Evolutionary conservation across 1,140 invertebrate genomes (phyloP).

Genomic region (Bombus soroeensis): DNA sequence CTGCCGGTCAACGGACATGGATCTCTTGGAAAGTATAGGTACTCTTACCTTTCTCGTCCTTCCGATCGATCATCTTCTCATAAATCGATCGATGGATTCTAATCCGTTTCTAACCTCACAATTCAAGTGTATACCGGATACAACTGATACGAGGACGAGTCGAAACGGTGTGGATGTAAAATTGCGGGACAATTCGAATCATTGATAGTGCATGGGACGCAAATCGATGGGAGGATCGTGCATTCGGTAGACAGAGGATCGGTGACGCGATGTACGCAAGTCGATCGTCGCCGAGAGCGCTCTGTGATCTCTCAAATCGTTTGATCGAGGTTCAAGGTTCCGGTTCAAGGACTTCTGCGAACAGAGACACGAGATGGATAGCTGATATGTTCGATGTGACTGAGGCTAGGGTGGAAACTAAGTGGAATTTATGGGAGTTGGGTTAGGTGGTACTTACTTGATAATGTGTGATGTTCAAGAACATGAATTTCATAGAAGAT

Average conservation of each 20-base stretch:
- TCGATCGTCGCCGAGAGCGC: conserved; percentile 3
- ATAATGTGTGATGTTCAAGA: background rate
- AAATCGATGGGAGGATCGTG: conserved; percentile 1
- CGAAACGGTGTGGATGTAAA: background rate
- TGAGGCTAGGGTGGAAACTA: background rate
- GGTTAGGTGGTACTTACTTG: background rate
- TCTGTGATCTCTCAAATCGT: conserved; percentile 1
- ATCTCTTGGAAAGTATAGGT: conserved; percentile 71
- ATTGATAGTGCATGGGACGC: background rate
- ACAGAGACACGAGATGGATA: background rate
- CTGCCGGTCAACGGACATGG: conserved; percentile 79
- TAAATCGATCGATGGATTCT: background rate
- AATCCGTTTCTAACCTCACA: background rate
- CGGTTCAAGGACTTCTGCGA: conserved; percentile 13
- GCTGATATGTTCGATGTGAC: background rate
- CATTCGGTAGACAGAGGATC: background rate
- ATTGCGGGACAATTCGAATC: background rate
- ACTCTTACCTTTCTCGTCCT: conserved; percentile 61
- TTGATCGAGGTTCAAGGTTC: conserved; percentile 30
- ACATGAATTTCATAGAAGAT: background rate
- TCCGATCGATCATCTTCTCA: background rate
- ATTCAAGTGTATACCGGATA: background rate
- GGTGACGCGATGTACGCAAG: conserved; percentile 5
- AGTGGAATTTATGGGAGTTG: background rate
- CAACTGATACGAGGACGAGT: background rate